These are phyloP conservation scores for Aurelia coerulea DNA, from an alignment of 30 jellyfish, hydroid and myxozoan genomes.

Conservation along the genomic window DNA sequence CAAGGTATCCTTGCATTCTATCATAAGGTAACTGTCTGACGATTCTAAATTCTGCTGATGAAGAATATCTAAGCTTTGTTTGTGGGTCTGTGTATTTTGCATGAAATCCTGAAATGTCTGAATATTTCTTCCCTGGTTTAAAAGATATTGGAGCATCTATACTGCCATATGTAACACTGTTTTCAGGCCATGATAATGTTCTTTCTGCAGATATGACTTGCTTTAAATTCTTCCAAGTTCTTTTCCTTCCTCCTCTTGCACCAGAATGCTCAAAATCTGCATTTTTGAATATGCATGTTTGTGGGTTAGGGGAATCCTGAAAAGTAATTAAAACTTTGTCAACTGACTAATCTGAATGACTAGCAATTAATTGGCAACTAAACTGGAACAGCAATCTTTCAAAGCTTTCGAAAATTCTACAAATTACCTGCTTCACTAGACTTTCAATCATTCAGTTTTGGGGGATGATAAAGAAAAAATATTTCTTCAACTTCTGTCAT, in stretches of 20 bases:
- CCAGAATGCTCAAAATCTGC: constrained; percentile 73
- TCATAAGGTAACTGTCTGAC: constrained; percentile 87
- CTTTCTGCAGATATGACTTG: constrained; percentile 82
- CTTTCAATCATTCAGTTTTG: too few species aligned
- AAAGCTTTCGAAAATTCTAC: too few species aligned
- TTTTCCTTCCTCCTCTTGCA: constrained; percentile 84
- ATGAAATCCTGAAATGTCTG: constrained; percentile 94
- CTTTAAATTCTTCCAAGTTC: constrained; percentile 82
- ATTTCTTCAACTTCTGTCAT: too few species aligned
- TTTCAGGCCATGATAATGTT: constrained; percentile 66
- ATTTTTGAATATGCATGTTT: constrained; percentile 49
- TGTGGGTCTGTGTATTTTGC: constrained; percentile 92
- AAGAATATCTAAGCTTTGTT: constrained; percentile 78
- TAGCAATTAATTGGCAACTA: too few species aligned
- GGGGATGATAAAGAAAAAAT: too few species aligned
- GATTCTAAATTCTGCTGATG: constrained; percentile 74
- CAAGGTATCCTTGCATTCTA: constrained; percentile 90
- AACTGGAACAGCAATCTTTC: too few species aligned
- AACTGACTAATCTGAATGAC: too few species aligned
- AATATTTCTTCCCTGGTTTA: constrained; percentile 91
- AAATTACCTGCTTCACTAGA: too few species aligned
- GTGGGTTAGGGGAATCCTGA: constrained; percentile 39
- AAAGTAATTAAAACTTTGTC: background rate
- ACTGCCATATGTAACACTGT: constrained; percentile 74
- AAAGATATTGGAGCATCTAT: constrained; percentile 95